These are phyloP conservation scores for Sebastes cheni DNA, from an alignment of 2,797 vertebrate species.

Conservation along the genomic window DNA sequence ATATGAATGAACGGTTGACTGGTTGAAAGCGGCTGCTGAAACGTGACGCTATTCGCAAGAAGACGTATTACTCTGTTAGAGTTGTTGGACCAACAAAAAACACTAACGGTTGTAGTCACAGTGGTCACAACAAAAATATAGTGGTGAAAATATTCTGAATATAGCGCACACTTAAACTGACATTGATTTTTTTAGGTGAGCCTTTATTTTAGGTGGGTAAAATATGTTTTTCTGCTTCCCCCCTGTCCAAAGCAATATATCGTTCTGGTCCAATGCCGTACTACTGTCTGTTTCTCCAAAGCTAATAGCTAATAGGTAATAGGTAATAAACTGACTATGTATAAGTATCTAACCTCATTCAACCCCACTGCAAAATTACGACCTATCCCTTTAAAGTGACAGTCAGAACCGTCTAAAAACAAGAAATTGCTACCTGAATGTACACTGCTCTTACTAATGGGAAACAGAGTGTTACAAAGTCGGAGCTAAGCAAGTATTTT, in stretches of 20 bases:
- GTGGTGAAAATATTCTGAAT: no score
- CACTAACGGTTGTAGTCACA: not conserved
- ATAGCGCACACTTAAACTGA: no score
- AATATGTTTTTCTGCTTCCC: no score
- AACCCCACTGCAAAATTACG: no score
- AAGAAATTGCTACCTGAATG: not conserved
- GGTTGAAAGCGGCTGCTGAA: not conserved
- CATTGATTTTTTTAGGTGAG: no score
- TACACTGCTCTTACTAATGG: not conserved
- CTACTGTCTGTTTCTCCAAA: no score
- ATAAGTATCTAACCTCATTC: no score
- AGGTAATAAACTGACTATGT: no score
- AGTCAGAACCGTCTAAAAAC: not conserved
- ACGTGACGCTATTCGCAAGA: not conserved
- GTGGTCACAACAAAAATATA: no score
- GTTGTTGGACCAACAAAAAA: not conserved
- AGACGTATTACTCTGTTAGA: not conserved
- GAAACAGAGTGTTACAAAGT: not conserved
- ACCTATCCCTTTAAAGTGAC: not conserved
- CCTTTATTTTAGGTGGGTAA: no score
- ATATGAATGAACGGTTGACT: not conserved
- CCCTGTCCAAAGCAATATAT: no score
- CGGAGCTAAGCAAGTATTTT: not conserved
- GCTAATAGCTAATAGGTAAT: no score
- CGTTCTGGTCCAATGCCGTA: rapidly evolving